Base-by-base conservation (phyloP, 2,888 invertebrate genomes). In the Podabrus alpinus region DNA sequence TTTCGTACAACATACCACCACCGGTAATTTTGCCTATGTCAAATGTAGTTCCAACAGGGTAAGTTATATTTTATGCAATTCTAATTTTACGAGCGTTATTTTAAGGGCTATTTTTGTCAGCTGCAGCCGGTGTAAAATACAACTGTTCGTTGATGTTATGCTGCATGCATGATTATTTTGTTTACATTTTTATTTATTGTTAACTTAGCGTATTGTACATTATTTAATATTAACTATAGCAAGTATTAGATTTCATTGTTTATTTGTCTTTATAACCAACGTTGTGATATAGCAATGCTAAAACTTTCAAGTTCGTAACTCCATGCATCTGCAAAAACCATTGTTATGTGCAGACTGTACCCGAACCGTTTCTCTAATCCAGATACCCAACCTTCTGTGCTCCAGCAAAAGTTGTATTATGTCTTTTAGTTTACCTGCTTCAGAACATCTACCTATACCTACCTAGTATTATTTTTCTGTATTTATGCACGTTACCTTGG, bases 1-100 rank as follows among this genome's bases (percentile, higher is more conserved):
- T 92, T 87, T 92, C 90, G 83, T 93, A 92, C 88, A 92, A 91
- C 88, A 92, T 93, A 86, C 93, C 93, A 84, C 93, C 93, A 81
- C 59, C 71, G 17, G 77, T 77, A 19, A 90, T 92, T 59, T 73
- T 85, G 74, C 83, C 85, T 69, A 79, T 81, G 72, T 82, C 83
- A 68, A 82, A 82, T 66, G 79, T 84, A 66, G 83, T 82, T 73
- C n/a, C 45, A 45, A 45, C 45, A 45, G 84, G 86, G 86, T 87
- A 85, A 87, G 87, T 85, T 69, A 73, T 45, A 45, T 45, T 62
- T 72, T 66, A 19, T 74, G 62, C 59, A 59, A 17, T 59, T 71
- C 16, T 69, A 66, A 59, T 59, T 17, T 17, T 64, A 64, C 62
- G 21, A 59, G 59, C 59, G 17, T 66, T 59, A 67, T 24, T 60